Conservation (phyloP, 2,888 invertebrate species). For the Andrena fulva region DNA sequence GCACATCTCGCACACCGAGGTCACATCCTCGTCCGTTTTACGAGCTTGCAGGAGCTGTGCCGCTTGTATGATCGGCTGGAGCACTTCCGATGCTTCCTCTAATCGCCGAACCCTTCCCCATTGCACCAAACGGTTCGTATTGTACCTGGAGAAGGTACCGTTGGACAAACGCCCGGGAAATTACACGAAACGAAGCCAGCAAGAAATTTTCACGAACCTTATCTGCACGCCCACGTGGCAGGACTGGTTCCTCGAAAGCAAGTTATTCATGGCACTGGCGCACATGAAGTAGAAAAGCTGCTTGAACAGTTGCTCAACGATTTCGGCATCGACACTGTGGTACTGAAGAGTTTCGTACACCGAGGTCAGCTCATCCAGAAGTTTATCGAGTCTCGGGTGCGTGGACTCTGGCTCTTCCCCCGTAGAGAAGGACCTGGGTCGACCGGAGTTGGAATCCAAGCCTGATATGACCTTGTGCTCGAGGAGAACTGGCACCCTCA, state of each 20-base stretch:
- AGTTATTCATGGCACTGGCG: constrained; percentile 96
- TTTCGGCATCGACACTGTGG: constrained; percentile 92
- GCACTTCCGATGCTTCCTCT: too few species aligned
- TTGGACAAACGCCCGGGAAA: too few species aligned
- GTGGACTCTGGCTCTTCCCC: constrained; percentile 84
- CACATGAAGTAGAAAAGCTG: constrained; percentile 98
- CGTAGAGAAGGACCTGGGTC: constrained; percentile 83
- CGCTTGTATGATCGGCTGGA: too few species aligned
- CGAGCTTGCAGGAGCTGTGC: too few species aligned
- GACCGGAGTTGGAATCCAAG: constrained; percentile 86
- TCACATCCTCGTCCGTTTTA: too few species aligned
- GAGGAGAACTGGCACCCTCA: constrained; percentile 95
- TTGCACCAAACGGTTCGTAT: too few species aligned
- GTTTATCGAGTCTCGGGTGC: constrained; percentile 86
- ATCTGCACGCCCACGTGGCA: constrained; percentile 99
- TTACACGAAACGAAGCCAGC: neutral
- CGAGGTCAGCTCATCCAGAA: constrained; percentile 88
- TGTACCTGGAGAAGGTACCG: too few species aligned
- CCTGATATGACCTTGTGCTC: constrained; percentile 97
- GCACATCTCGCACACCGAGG: too few species aligned
- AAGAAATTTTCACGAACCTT: constrained; percentile 75
- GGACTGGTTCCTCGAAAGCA: constrained; percentile 96
- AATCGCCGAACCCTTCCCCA: too few species aligned
- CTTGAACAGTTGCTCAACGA: constrained; percentile 93
- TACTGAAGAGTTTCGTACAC: constrained; percentile 86